These are phyloP conservation scores for Gandaritis pyraliata DNA, from an alignment of 2,888 invertebrate genomes.

Conservation along the genomic window DNA sequence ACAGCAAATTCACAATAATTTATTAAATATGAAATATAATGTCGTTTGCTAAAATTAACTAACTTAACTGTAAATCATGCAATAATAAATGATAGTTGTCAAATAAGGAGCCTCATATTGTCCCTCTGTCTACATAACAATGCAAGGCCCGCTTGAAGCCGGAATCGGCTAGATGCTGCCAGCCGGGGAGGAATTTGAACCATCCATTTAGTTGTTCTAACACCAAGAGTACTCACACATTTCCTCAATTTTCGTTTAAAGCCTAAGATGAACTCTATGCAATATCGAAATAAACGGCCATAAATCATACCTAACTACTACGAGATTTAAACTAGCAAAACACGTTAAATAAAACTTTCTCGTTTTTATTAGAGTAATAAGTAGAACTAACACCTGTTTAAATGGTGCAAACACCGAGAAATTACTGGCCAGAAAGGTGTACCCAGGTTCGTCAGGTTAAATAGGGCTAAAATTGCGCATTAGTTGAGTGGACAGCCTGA, in stretches of 20 bases:
- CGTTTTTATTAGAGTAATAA: slow-evolving; percentile 26
- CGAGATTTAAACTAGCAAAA: slow-evolving; percentile 4
- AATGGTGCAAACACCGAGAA: slow-evolving; percentile 19
- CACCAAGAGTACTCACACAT: slow-evolving; percentile 27
- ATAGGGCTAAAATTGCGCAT: slow-evolving; percentile 20
- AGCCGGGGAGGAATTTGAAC: slow-evolving; percentile 5
- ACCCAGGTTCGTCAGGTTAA: background rate
- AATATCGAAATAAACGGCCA: slow-evolving; percentile 10
- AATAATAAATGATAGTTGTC: slow-evolving; percentile 35
- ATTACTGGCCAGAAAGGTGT: slow-evolving; percentile 11
- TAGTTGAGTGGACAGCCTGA: slow-evolving; percentile 25
- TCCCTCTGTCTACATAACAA: too few relatives aligned
- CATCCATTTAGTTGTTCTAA: slow-evolving; percentile 12
- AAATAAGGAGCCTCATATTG: slow-evolving; percentile 34
- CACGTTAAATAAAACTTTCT: slow-evolving; percentile 5
- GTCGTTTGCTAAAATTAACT: slow-evolving; percentile 52
- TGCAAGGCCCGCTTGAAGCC: too few relatives aligned
- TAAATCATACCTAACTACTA: slow-evolving; percentile 3
- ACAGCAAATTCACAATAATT: slow-evolving; percentile 80
- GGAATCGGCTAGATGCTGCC: too few relatives aligned
- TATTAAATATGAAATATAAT: slow-evolving; percentile 71
- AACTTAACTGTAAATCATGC: slow-evolving; percentile 36
- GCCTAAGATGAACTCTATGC: slow-evolving; percentile 16
- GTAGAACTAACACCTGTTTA: slow-evolving; percentile 20
- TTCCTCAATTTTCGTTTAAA: slow-evolving; percentile 15